Percentiles rank a stretch among this genome's conserved stretches.
phyloP scores from a whole-genome alignment of 2,113 vertebrate genomes.

The Myiagra hebetior region DNA sequence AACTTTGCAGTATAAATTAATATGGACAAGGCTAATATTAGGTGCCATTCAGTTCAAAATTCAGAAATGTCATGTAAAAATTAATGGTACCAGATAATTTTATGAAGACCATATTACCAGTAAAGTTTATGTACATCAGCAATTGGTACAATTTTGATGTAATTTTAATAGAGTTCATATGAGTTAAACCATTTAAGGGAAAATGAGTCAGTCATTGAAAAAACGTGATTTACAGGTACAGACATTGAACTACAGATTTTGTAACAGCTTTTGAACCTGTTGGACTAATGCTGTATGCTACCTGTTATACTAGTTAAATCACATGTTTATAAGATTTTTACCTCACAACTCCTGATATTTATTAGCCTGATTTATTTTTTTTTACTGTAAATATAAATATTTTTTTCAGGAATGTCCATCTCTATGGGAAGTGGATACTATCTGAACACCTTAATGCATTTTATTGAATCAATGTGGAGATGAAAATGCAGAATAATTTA shows the following conservation, averaged over 20 bases:
- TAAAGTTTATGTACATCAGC: not conserved
- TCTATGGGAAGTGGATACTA: not conserved
- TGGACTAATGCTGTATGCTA: not conserved
- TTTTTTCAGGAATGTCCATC: not conserved
- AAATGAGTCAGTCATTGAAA: not conserved
- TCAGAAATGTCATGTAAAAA: not conserved
- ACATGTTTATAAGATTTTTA: not conserved
- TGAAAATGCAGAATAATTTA: not conserved
- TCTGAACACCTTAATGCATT: not conserved
- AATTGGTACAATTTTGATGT: not conserved
- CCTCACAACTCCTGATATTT: not conserved
- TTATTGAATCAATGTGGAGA: not conserved
- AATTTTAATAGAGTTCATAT: not conserved
- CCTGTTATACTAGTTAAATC: not conserved
- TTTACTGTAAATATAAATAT: not conserved
- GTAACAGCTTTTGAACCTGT: not conserved
- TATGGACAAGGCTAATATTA: not conserved
- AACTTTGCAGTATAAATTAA: constrained; percentile 39
- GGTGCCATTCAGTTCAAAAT: constrained; percentile 24
- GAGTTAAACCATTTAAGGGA: not conserved
- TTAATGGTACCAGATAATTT: not conserved
- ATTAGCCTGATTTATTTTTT: not conserved
- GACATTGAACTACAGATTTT: not conserved
- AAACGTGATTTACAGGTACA: not conserved
- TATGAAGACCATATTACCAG: not conserved